phyloP scores from a whole-genome alignment of 2,797 vertebrate genomes.

The Pyrocephalus nanus region DNA sequence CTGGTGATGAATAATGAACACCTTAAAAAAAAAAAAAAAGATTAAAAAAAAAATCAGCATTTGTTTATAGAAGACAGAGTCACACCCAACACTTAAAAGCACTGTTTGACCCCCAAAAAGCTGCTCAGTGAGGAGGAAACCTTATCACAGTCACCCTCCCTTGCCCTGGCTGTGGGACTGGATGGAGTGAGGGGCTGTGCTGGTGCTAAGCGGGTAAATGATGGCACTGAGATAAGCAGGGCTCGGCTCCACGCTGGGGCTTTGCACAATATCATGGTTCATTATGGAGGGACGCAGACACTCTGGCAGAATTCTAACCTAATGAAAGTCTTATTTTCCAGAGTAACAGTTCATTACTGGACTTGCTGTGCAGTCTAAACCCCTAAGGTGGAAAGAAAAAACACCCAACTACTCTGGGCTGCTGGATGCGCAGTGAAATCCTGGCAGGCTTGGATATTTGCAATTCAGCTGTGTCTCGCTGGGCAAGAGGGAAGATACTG shows the following conservation, averaged over 20 bases:
- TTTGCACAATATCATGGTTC: conserved; percentile 30
- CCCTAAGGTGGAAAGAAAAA: conserved; percentile 4
- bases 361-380: conserved; percentile 45
- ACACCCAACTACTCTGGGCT: background rate
- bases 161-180: background rate
- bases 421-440: background rate
- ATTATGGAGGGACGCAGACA: conserved; percentile 37
- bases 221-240: background rate
- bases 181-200: background rate
- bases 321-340: conserved; percentile 69
- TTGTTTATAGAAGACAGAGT: background rate
- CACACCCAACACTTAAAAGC: background rate
- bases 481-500: background rate
- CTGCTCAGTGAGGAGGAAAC: background rate
- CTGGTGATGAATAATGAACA: conserved; percentile 23
- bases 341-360: conserved; percentile 68
- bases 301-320: conserved; percentile 64
- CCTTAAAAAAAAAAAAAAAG: rapidly evolving
- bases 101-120: background rate
- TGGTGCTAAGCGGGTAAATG: background rate
- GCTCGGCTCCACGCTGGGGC: background rate
- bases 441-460: background rate
- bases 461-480: background rate
- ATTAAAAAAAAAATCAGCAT: background rate
- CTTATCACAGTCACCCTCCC: background rate